These are phyloP conservation scores for Clavelina lepadiformis DNA, from an alignment of 23 tunicate genomes.

Conservation along the genomic window DNA sequence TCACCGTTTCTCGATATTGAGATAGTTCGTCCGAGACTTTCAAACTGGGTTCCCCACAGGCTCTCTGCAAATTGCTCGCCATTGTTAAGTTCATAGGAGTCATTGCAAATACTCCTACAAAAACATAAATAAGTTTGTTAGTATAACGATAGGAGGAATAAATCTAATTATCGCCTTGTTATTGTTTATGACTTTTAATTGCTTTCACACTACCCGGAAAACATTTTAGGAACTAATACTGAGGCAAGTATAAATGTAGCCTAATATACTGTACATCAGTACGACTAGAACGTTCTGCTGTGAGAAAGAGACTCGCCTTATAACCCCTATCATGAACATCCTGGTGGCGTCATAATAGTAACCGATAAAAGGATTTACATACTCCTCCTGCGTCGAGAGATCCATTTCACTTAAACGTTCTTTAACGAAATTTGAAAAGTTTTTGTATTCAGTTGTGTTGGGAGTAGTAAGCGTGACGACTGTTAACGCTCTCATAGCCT, in stretches of 20 bases:
- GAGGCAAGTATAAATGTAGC: too few species aligned
- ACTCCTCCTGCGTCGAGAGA: too few species aligned
- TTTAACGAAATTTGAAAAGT: constrained; percentile 47
- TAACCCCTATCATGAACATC: constrained; percentile 13
- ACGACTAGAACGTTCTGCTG: too few species aligned
- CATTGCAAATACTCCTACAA: constrained; percentile 18
- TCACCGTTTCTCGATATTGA: constrained; percentile 50
- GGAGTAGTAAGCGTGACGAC: constrained; percentile 44
- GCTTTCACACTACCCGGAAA: too few species aligned
- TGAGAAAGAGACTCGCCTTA: constrained; percentile 16
- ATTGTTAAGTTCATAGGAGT: constrained; percentile 10
- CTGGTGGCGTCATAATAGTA: constrained; percentile 52
- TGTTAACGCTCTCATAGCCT: constrained; percentile 55
- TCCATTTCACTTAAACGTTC: constrained; percentile 1
- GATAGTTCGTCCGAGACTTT: constrained; percentile 59
- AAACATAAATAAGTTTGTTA: too few species aligned
- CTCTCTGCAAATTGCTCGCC: constrained; percentile 50
- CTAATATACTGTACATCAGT: too few species aligned
- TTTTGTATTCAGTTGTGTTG: constrained; percentile 18
- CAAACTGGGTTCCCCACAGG: constrained; percentile 44
- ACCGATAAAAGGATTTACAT: constrained; percentile 64
- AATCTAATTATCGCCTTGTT: too few species aligned
- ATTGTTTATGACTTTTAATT: too few species aligned
- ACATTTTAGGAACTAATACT: too few species aligned
- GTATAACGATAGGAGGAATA: too few species aligned